phyloP scores from a whole-genome alignment of 92 coral and sea anemone species.

The Parazoanthus swiftii region DNA sequence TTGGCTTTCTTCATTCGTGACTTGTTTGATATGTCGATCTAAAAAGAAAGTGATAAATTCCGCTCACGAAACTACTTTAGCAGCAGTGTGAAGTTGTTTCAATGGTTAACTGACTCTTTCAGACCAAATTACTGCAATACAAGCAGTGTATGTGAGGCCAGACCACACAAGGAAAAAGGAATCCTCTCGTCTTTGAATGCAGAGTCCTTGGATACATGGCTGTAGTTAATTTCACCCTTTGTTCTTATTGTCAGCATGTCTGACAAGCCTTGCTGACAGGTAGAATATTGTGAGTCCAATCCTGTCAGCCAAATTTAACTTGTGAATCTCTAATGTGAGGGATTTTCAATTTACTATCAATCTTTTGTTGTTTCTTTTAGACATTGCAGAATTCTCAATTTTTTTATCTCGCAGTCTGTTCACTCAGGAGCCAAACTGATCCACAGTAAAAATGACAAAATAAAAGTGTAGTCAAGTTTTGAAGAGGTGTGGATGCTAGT shows the following conservation, averaged over 20 bases:
- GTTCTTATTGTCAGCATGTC: neutral
- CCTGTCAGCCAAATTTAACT: neutral
- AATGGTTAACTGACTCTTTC: neutral
- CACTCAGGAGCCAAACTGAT: neutral
- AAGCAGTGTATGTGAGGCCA: neutral
- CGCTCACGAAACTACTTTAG: neutral
- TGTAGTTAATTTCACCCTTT: neutral
- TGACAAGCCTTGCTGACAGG: constrained; percentile 4
- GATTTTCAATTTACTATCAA: neutral
- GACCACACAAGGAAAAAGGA: constrained; percentile 6
- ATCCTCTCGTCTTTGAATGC: neutral
- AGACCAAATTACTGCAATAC: neutral
- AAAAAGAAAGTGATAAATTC: neutral
- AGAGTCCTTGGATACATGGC: neutral
- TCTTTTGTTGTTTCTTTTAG: neutral
- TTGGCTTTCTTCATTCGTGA: constrained; percentile 33
- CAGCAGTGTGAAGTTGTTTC: neutral
- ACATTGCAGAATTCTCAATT: neutral
- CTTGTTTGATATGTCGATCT: neutral
- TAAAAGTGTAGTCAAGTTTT: neutral
- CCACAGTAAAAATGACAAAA: neutral
- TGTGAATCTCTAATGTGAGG: neutral
- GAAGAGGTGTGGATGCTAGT: neutral
- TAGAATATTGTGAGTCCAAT: neutral
- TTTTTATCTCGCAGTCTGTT: neutral